A percentile compares a stretch with the other conserved stretches of the same genome.
phyloP scores from a whole-genome alignment of 1,140 invertebrate species.

The Drosophila pruinosa region DNA sequence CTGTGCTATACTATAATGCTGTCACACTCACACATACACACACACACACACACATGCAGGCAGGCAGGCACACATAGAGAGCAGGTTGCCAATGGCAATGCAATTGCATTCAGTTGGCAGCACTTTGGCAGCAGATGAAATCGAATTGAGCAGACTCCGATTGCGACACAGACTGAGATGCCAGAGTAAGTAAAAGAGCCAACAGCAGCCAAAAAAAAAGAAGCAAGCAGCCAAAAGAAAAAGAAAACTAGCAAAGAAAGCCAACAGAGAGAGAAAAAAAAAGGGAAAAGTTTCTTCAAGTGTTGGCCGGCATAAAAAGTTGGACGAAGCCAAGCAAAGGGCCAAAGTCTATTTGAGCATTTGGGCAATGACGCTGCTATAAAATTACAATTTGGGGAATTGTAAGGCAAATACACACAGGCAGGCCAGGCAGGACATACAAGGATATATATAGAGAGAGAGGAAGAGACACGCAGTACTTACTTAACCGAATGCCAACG shows the following conservation, averaged over 20 bases:
- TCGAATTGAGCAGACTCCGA: constrained; percentile 63
- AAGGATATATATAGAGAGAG: constrained; percentile 19
- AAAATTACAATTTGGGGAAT: constrained; percentile 80
- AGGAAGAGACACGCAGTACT: constrained; percentile 10
- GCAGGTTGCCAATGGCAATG: constrained; percentile 57
- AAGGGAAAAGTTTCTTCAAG: constrained; percentile 22
- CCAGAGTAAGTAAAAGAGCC: constrained; percentile 42
- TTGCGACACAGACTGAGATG: constrained; percentile 24
- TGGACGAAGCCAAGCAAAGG: constrained; percentile 29
- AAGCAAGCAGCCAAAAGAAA: background rate
- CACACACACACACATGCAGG: background rate
- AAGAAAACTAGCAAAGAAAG: background rate
- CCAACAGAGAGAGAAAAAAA: background rate
- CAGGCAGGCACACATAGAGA: background rate
- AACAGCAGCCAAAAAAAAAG: constrained; percentile 12
- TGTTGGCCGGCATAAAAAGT: constrained; percentile 42
- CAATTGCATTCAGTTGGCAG: constrained; percentile 73
- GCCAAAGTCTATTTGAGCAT: constrained; percentile 73
- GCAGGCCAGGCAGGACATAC: constrained; percentile 5
- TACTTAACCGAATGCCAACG: constrained; percentile 47
- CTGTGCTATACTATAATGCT: background rate
- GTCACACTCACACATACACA: background rate
- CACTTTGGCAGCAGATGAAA: constrained; percentile 59
- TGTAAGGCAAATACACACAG: constrained; percentile 65
- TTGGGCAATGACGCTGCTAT: constrained; percentile 78